phyloP scores from a whole-genome alignment of 2,113 vertebrate species.

The Pomatostomus ruficeps region DNA sequence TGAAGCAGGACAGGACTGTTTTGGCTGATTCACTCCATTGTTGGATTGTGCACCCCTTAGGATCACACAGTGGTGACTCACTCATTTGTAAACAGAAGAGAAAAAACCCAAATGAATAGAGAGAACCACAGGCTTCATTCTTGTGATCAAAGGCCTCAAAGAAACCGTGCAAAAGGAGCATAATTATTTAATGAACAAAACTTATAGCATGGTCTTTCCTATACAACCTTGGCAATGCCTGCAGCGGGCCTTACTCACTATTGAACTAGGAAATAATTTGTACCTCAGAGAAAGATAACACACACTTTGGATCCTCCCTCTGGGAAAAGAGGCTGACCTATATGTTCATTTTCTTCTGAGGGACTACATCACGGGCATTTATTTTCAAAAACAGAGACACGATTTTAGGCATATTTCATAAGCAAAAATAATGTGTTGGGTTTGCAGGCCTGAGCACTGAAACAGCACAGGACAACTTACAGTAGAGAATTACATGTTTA shows the following conservation, averaged over 20 bases:
- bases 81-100: slow-evolving; percentile 21
- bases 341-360: background rate
- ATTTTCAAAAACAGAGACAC: background rate
- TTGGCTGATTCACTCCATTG: slow-evolving; percentile 41
- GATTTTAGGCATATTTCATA: background rate
- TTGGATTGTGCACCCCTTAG: slow-evolving; percentile 11
- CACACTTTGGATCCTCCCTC: background rate
- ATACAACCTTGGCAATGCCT: background rate
- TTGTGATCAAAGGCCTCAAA: slow-evolving; percentile 8
- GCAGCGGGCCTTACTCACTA: background rate
- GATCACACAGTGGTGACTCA: slow-evolving; percentile 48
- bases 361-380: too few species aligned
- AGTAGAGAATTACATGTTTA: background rate
- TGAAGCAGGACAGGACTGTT: slow-evolving; percentile 6
- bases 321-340: background rate
- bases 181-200: slow-evolving; percentile 9
- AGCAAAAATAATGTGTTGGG: background rate
- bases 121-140: slow-evolving; percentile 3
- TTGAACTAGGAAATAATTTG: background rate
- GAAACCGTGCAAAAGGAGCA: background rate
- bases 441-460: background rate
- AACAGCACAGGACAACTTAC: background rate
- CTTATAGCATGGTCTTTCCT: background rate
- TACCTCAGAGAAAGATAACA: background rate
- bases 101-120: background rate